phyloP scores from a whole-genome alignment of 2,888 invertebrate species.

The Steinernema hermaphroditum region DNA sequence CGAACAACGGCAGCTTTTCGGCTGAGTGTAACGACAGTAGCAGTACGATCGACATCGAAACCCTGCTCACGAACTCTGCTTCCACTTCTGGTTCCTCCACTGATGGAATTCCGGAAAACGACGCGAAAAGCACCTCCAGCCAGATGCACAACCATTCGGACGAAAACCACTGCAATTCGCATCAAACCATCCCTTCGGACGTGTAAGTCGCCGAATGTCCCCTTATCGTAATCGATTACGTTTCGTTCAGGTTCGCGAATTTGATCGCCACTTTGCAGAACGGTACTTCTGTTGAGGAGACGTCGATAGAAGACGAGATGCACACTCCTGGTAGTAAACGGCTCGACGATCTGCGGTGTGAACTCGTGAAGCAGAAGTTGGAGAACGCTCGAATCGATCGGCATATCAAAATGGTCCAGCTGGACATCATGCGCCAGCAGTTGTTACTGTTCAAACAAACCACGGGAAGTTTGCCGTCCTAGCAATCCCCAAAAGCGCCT shows the following conservation, averaged over 20 bases:
- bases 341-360: constrained; percentile 16
- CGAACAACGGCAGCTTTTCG: background rate
- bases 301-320: background rate
- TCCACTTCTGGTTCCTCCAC: constrained; percentile 11
- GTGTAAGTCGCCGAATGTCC: background rate
- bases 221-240: background rate
- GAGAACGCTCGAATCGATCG: constrained; percentile 23
- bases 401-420: constrained; percentile 24
- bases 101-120: constrained; percentile 2
- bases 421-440: constrained; percentile 28
- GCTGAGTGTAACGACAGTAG: background rate
- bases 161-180: background rate
- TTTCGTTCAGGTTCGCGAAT: constrained; percentile 8
- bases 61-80: constrained; percentile 3
- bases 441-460: constrained; percentile 29
- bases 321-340: constrained; percentile 19
- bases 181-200: background rate
- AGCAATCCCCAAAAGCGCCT: background rate
- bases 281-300: constrained; percentile 9
- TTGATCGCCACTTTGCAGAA: constrained; percentile 10
- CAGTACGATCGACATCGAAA: background rate
- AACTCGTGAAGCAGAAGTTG: constrained; percentile 17
- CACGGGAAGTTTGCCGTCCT: constrained; percentile 27
- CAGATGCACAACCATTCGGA: constrained; percentile 1
- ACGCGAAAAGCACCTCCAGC: constrained; percentile 11